Base-by-base conservation (phyloP, 2,888 invertebrate species). In the Pristionchus mayeri region DNA sequence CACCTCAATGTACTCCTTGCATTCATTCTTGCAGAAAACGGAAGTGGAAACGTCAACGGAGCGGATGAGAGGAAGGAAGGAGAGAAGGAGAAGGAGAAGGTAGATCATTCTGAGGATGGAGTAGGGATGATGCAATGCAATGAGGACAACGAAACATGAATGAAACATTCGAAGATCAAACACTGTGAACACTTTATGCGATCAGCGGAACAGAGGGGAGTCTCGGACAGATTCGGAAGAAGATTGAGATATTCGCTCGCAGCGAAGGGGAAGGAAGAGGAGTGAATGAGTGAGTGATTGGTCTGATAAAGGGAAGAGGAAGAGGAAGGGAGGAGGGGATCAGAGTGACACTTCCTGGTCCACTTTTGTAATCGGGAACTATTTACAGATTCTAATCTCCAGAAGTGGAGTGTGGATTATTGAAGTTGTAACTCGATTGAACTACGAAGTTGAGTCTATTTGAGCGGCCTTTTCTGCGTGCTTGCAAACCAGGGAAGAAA, bases 11-110 rank as follows among this genome's bases (percentile, higher is more conserved):
- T 82, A 82, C 30, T 60, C 81, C 63, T 63, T 82, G 81, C 81
- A 82, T 27, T 82, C 81, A 27, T 34, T 82, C 60, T 57, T 82
- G 63, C 81, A 82, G 63, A 57, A 82, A n/a, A 82, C 63, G 27
- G 63, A 82, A 27, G 81, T 63, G 48, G 44, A 63, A 18, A 82
- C 60, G 52, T 82, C 81, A 27, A 44, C 63, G 9, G 71, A 4
- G n/a, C 71, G 71, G 30, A 63, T 6, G 27, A 52, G 57, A 21
- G 30, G 48, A 13, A 40, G 63, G 54, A 63, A 34, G 7, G 27
- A 13, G 27, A 21, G 21, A 27, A 63, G 63, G 48, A 82, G 63
- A 18, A 63, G 63, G 48, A 82, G 48, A 27, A 40, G 7, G 37
- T 67, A 63, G 78, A 78, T 48, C 80, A 80, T 80, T 54, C 57